Evolutionary conservation across 2,888 invertebrate species (phyloP).

Genomic region (Stenodera caucasica): DNA sequence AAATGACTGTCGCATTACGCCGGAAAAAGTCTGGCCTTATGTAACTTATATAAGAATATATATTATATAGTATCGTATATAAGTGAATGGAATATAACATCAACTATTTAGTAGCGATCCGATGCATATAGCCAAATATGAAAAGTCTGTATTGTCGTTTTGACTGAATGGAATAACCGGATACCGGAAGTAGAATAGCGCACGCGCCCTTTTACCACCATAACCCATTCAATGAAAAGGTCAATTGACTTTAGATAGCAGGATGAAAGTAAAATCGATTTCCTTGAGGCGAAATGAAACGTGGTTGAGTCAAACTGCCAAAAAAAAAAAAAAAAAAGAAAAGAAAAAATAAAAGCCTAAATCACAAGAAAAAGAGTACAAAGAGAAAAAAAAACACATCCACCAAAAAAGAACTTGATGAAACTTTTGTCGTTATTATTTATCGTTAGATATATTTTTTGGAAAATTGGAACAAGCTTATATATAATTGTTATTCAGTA

Average conservation of each 20-base stretch:
- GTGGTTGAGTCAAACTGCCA: constrained; percentile 34
- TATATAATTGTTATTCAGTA: constrained; percentile 32
- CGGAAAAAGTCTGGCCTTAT: too few species aligned
- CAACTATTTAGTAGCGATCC: not conserved
- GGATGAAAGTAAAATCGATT: constrained; percentile 48
- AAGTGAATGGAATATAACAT: not conserved
- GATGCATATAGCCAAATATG: constrained; percentile 16
- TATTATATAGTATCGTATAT: too few species aligned
- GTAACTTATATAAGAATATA: too few species aligned
- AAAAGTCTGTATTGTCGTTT: constrained; percentile 26
- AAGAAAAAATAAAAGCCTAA: not conserved
- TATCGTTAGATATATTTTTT: constrained; percentile 27
- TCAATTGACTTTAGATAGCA: constrained; percentile 47
- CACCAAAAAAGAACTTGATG: constrained; percentile 35
- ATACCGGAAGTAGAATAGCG: constrained; percentile 33
- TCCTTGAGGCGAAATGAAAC: constrained; percentile 43
- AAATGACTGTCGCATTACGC: not conserved
- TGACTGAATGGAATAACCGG: constrained; percentile 30
- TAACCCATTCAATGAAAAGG: constrained; percentile 48
- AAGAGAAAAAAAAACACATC: not conserved
- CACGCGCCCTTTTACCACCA: constrained; percentile 35
- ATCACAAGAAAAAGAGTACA: not conserved
- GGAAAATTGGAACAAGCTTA: constrained; percentile 12
- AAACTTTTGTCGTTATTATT: constrained; percentile 37
- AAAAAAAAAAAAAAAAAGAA: constrained; percentile 13